Conservation (phyloP, 2,888 invertebrate genomes). For the Lithophane semibrunnea region DNA sequence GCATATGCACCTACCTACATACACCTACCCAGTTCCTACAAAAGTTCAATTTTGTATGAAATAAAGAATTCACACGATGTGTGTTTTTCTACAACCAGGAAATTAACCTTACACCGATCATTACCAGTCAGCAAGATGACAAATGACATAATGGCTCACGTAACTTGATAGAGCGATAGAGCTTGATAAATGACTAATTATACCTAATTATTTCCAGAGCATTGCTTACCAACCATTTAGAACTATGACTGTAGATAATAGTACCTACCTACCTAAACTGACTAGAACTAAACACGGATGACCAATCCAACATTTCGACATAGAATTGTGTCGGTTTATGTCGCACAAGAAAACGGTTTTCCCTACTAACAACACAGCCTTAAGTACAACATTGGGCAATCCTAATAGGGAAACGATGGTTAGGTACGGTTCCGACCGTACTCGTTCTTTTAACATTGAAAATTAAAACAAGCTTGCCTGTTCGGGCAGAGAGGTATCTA, state of each 20-base stretch:
- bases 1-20: too few relatives aligned
- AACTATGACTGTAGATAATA: slow-evolving; percentile 10
- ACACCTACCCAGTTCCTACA: background rate
- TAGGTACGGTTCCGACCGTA: slow-evolving; percentile 13
- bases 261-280: slow-evolving; percentile 14
- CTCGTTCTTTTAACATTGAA: slow-evolving; percentile 33
- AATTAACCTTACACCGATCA: slow-evolving; percentile 19
- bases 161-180: slow-evolving; percentile 26
- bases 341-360: slow-evolving; percentile 55
- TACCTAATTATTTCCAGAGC: slow-evolving; percentile 12
- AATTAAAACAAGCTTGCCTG: slow-evolving; percentile 32
- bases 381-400: slow-evolving; percentile 55
- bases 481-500: slow-evolving; percentile 3
- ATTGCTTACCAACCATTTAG: slow-evolving; percentile 14
- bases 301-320: slow-evolving; percentile 44
- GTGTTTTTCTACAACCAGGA: slow-evolving; percentile 34
- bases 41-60: slow-evolving; percentile 3
- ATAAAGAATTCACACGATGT: slow-evolving; percentile 9
- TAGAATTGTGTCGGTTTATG: slow-evolving; percentile 38
- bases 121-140: slow-evolving; percentile 32
- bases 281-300: slow-evolving; percentile 30
- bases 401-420: slow-evolving; percentile 35
- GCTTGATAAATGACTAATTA: slow-evolving; percentile 38
- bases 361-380: slow-evolving; percentile 32
- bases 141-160: slow-evolving; percentile 21